phyloP scores from a whole-genome alignment of 2,113 vertebrate genomes.

The Epinephelus moara region DNA sequence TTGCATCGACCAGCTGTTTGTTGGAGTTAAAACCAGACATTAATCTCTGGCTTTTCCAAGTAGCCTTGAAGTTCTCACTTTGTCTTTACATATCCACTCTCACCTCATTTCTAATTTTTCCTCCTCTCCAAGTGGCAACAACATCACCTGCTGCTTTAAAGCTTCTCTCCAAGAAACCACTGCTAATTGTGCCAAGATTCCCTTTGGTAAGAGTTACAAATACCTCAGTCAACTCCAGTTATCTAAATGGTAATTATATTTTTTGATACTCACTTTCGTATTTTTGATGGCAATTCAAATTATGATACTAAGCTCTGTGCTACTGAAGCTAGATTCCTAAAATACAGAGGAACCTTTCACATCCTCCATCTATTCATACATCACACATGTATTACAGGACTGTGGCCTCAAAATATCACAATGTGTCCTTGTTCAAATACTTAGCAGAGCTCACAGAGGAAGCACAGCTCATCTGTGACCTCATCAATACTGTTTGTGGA shows the following conservation, averaged over 20 bases:
- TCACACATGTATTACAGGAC: slow-evolving; percentile 4
- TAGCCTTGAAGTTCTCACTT: slow-evolving; percentile 2
- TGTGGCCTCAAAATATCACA: not conserved
- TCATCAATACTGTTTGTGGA: slow-evolving; percentile 60
- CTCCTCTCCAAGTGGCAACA: slow-evolving; percentile 18
- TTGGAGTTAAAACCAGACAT: slow-evolving; percentile 39
- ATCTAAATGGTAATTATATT: slow-evolving; percentile 20
- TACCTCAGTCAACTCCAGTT: slow-evolving; percentile 36
- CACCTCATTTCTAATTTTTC: slow-evolving; percentile 19
- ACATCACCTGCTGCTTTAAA: slow-evolving; percentile 39
- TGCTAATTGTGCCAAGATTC: slow-evolving; percentile 23
- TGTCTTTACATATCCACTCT: slow-evolving; percentile 20
- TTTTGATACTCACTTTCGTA: not conserved
- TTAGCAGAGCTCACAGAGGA: slow-evolving; percentile 24
- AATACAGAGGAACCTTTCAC: slow-evolving; percentile 19
- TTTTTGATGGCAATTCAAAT: slow-evolving; percentile 3
- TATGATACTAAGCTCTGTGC: not conserved
- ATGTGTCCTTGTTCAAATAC: slow-evolving; percentile 39
- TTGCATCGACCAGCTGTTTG: slow-evolving; percentile 38
- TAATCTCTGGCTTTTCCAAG: slow-evolving; percentile 15
- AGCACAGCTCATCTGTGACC: slow-evolving; percentile 6
- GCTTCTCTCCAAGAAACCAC: slow-evolving; percentile 3
- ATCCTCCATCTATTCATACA: not conserved
- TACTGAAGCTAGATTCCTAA: slow-evolving; percentile 4
- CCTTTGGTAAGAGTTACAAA: slow-evolving; percentile 16